Base-by-base conservation (phyloP, 1,140 invertebrate genomes). In the Dreissena polymorpha region DNA sequence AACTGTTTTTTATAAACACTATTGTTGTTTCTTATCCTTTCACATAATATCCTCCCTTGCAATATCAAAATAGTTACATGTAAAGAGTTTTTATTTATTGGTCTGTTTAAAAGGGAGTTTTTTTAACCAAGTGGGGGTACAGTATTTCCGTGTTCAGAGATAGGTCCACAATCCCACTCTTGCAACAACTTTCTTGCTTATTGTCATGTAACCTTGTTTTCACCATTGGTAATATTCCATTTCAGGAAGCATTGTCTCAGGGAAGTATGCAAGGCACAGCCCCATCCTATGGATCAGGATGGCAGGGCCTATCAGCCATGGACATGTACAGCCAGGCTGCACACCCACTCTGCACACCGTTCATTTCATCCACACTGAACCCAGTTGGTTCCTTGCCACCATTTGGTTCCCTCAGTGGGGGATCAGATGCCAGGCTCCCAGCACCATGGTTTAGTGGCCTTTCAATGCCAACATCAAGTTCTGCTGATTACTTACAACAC, bases 201-300 rank as follows among this genome's bases (percentile, higher is more conserved):
- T 39, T 39, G 39, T 39, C 3, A 39, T 39, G n/a, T n/a, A n/a
- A n/a, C n/a, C 8, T 39, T 39, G 39, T 39, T 39, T 39, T 39
- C 39, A 39, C 39, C 39, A 39, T 39, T 39, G 39, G 2, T 5
- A 39, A 39, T 39, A 8, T 39, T 5, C 8, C 39, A 39, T 82
- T 82, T 64, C 71, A 70, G 69, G 67, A 23, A 39, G 10, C 21
- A n/a, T 60, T 23, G 65, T 53, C 79, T 82, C 71, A 82, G 79
- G 79, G 60, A 81, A 82, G 63, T 53, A 82, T 82, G 79, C 70
- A 82, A 68, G 79, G 79, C 51, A 71, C 79, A 49, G 70, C 79
- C n/a, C 23, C 68, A n/a, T 71, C 79, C 25, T 82, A 64, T 55
- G 12, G 60, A 5, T 16, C 75, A 2, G 65, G 75, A 39, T 82